Base-by-base conservation (phyloP, 2,888 invertebrate species). In the Hesperia comma region DNA sequence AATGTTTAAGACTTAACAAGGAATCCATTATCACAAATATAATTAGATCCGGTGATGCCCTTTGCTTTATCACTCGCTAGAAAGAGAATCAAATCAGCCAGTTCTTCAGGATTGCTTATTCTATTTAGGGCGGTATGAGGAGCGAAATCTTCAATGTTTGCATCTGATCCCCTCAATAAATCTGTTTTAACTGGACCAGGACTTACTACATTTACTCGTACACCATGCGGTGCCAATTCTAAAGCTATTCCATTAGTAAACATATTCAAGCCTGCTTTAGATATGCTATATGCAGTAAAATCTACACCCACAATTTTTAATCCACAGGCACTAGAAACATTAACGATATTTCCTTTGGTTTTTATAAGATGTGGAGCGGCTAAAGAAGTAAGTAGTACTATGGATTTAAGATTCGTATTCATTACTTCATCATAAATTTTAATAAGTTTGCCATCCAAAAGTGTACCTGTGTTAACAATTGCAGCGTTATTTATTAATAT, bases 91-190 rank as follows among this genome's bases (percentile, higher is more conserved):
- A 80, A 40, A 54, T 80, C 70, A 1, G 76, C 79, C n/a, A 81
- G 71, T 69, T 82, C 82, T 21, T 75, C 74, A 0, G 79, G 61
- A 0, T 80, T 79, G 2, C 74, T 69, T 1, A 81, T 61, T 63
- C 75, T 78, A 0, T 71, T 69, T 14, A 81, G 68, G 2, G 76
- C 73, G 33, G 75, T 72, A 1, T 17, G 14, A 14, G 70, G 5
- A 6, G 69, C 63, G 1, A 75, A 61, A 6, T 60, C 37, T 8
- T 78, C 74, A 76, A 55, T 17, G 4, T 94, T 76, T 96, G 88
- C 82, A 96, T 19, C 2, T 15, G 62, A 1, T 0, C 74, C 73
- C 0, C 68, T 67, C 15, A 79, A 14, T 17, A 84, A 71, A 40
- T 79, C 77, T 0, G 82, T 82, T 7, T 69, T 95, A 0, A 78